Evolutionary conservation across 2,888 invertebrate species (phyloP).

Genomic region (Omphaloscelis lunosa): DNA sequence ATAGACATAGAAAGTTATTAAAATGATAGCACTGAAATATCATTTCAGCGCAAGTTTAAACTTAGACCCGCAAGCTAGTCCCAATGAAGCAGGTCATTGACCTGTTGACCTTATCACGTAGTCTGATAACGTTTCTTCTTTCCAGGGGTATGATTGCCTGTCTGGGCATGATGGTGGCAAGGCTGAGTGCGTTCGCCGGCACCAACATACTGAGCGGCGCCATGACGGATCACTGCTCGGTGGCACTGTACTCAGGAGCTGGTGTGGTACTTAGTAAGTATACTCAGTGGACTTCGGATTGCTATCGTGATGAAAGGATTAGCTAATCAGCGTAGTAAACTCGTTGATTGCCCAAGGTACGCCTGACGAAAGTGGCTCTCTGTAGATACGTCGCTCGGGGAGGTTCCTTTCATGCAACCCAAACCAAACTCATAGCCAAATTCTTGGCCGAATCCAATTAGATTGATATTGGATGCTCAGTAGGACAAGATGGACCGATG

Average conservation of each 20-base stretch:
- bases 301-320: background rate
- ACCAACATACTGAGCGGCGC: conserved; percentile 81
- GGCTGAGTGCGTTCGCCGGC: conserved; percentile 84
- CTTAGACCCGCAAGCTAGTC: background rate
- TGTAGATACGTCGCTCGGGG: background rate
- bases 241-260: conserved; percentile 79
- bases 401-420: background rate
- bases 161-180: conserved; percentile 86
- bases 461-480: background rate
- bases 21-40: background rate
- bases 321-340: no score
- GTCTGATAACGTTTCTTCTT: background rate
- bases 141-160: conserved; percentile 86
- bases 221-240: conserved; percentile 78
- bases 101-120: background rate
- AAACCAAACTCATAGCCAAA: background rate
- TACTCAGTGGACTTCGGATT: background rate
- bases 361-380: background rate
- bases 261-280: conserved; percentile 81
- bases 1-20: background rate
- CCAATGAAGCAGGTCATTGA: background rate
- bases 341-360: background rate
- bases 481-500: background rate
- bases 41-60: background rate
- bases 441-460: no score